Evolutionary conservation across 2,888 invertebrate genomes (phyloP).

Genomic region (Ctenicera cuprea): DNA sequence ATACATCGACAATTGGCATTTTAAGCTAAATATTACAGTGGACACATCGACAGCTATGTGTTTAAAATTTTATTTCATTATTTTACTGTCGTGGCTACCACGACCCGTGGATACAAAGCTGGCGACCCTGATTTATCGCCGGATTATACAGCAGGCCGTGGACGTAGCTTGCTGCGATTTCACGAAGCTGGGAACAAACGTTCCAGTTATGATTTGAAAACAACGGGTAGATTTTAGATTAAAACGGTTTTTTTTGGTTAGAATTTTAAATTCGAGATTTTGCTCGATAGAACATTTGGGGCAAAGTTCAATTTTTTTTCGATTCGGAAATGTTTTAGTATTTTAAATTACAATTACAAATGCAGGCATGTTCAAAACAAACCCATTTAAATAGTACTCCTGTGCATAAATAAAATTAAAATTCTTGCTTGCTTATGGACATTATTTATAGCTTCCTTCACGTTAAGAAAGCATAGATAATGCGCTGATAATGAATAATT

Average conservation of each 20-base stretch:
- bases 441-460: slow-evolving; percentile 62
- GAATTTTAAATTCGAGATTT: slow-evolving; percentile 4
- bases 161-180: slow-evolving; percentile 34
- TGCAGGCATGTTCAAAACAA: slow-evolving; percentile 30
- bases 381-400: slow-evolving; percentile 41
- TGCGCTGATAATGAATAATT: slow-evolving; percentile 60
- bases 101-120: too few species aligned
- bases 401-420: slow-evolving; percentile 44
- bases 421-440: slow-evolving; percentile 54
- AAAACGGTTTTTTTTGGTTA: too few species aligned
- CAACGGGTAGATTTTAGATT: slow-evolving; percentile 23
- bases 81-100: too few species aligned
- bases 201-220: slow-evolving; percentile 47
- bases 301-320: too few species aligned
- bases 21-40: too few species aligned
- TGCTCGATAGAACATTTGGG: neutral
- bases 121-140: too few species aligned
- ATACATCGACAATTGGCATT: too few species aligned
- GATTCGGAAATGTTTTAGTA: too few species aligned
- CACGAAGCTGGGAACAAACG: slow-evolving; percentile 39
- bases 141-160: slow-evolving; percentile 63
- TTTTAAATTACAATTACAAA: slow-evolving; percentile 32
- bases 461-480: slow-evolving; percentile 60
- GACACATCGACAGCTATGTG: too few species aligned
- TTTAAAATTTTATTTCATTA: too few species aligned